Conservation (phyloP, 2,113 vertebrate genomes). For the Laticauda colubrina region DNA sequence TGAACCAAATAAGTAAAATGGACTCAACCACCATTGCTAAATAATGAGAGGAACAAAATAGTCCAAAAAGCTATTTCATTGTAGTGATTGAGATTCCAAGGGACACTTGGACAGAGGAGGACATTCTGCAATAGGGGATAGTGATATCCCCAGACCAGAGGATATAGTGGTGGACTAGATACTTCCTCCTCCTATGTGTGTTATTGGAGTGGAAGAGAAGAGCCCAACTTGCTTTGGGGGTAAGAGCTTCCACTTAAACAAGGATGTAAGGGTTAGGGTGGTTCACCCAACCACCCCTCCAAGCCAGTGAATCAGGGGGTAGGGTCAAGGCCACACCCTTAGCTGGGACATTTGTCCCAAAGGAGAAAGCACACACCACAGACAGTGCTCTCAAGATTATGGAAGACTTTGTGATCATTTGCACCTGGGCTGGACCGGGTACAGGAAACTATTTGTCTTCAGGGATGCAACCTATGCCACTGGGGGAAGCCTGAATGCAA, state of each 20-base stretch:
- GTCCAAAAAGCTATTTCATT: background rate
- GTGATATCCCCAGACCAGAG: background rate
- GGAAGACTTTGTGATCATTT: background rate
- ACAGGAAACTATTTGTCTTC: background rate
- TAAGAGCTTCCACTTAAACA: background rate
- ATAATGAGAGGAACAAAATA: background rate
- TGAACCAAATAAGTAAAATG: background rate
- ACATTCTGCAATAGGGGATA: background rate
- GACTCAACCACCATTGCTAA: background rate
- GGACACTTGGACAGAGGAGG: background rate
- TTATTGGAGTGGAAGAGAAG: background rate
- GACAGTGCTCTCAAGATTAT: background rate
- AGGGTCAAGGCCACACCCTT: background rate
- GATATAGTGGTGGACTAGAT: too few species aligned
- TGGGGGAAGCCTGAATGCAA: too few species aligned
- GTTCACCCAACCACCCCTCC: too few species aligned
- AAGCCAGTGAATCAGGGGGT: background rate
- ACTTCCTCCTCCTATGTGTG: too few species aligned
- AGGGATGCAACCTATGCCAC: background rate
- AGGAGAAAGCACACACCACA: background rate
- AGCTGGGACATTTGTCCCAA: background rate
- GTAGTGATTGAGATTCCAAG: too few species aligned
- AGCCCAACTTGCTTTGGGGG: background rate
- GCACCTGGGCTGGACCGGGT: background rate
- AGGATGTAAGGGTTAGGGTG: background rate